Evolutionary conservation across 2,888 invertebrate genomes (phyloP).

Genomic region (Tenthredo amoena): DNA sequence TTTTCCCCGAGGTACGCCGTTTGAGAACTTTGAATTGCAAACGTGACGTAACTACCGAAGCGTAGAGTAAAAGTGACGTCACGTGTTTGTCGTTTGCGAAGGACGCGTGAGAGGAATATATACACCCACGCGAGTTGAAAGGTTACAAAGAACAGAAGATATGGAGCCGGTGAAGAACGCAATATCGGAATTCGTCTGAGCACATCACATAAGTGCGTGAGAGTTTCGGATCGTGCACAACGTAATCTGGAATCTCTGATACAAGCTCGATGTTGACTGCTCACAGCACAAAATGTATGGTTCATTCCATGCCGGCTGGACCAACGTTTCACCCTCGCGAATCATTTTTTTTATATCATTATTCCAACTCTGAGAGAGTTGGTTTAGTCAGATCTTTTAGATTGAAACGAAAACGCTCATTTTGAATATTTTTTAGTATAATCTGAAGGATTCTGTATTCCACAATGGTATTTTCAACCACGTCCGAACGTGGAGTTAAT

Average conservation of each 20-base stretch:
- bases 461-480: no score
- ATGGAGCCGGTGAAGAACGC: neutral
- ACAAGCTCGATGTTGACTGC: neutral
- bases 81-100: slow-evolving; percentile 1
- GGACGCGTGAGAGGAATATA: slow-evolving; percentile 1
- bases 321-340: no score
- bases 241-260: neutral
- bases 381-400: no score
- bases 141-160: neutral
- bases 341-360: no score
- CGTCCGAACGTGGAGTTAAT: no score
- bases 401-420: no score
- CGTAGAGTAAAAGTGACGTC: slow-evolving; percentile 29
- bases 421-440: no score
- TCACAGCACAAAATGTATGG: neutral
- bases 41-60: slow-evolving; percentile 7
- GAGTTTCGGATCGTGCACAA: neutral
- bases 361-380: no score
- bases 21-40: slow-evolving; percentile 20
- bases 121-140: slow-evolving; percentile 18
- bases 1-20: neutral
- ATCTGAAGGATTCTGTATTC: no score
- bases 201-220: neutral
- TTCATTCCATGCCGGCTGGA: neutral
- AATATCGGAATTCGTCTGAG: neutral